Evolutionary conservation across 2,113 vertebrate genomes (phyloP), one percentile per base, ranked within the genome.

Genomic region (Pseudopodoces humilis): DNA sequence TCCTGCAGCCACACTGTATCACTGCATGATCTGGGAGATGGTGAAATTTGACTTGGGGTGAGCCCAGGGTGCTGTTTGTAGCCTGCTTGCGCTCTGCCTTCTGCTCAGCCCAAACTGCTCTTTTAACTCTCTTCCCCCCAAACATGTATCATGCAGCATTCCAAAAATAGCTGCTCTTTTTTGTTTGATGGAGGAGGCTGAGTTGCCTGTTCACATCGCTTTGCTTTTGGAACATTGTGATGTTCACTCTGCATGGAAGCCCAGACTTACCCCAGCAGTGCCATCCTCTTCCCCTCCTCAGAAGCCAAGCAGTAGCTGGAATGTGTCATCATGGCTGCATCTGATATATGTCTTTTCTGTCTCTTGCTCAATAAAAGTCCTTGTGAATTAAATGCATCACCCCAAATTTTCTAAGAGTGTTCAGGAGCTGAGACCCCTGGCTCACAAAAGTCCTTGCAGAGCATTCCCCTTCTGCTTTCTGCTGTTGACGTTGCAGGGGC

Each of bases 121-220:
- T 64, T 84, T 47, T 76, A 86, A 60, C 31, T 43, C 2, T 58
- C 37, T 55, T 68, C 10, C 37, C 37, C 46, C 7, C 6, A 53
- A 15, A 39, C 23, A 13, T 30, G 12, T n/a, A 28, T 69, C 50
- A 25, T 70, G 72, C 37, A 76, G n/a, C 39, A 12, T 74, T 86
- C 69, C 63, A 58, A 70, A 95, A 96, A 71, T 52, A 96, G 68
- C 75, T 83, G 59, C n/a, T 75, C 13, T 20, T 50, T 88, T 62
- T 53, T 67, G 25, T 49, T 70, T 33, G 64, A 10, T 65, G 10
- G 49, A 86, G 74, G 62, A 64, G n/a, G 28, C 41, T 41, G 49
- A 83, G 28, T 27, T 84, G 63, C 46, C 24, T 60, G 46, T 53
- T 75, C 60, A 25, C 10, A 7, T 59, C 0, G 2, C 46, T 68